Percentiles rank a stretch among this genome's conserved stretches.
phyloP scores from a whole-genome alignment of 2,113 vertebrate genomes.

The Lutjanus erythropterus region DNA sequence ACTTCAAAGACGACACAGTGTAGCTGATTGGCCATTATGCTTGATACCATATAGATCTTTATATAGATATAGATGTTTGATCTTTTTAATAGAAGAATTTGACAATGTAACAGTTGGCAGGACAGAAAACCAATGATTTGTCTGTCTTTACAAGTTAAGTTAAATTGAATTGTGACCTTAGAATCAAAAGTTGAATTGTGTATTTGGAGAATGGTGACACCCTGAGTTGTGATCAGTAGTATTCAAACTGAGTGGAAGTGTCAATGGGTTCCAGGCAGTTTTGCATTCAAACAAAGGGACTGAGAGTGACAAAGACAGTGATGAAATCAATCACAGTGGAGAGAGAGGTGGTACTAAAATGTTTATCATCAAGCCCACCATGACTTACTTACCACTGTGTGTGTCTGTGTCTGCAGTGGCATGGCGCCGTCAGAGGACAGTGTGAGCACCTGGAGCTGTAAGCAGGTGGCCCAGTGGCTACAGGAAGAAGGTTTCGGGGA shows the following conservation, averaged over 20 bases:
- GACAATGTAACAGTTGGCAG: no score
- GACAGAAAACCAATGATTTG: no score
- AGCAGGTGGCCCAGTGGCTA: constrained; percentile 92
- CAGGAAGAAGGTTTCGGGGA: constrained; percentile 92
- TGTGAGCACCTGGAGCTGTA: constrained; percentile 90
- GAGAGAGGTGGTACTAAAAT: neutral
- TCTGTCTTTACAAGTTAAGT: no score
- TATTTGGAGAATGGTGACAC: no score
- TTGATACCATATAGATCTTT: no score
- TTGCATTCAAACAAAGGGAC: constrained; percentile 16
- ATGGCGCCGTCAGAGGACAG: constrained; percentile 86
- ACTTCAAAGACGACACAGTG: no score
- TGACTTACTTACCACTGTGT: constrained; percentile 2
- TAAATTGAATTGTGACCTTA: no score
- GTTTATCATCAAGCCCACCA: neutral
- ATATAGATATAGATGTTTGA: no score
- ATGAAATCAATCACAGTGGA: constrained; percentile 18
- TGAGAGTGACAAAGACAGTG: neutral
- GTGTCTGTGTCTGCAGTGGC: constrained; percentile 77
- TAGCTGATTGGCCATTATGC: no score
- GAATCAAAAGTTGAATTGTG: no score
- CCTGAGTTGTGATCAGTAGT: neutral
- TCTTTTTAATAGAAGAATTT: no score
- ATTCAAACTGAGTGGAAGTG: constrained; percentile 10
- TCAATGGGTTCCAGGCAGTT: neutral